phyloP scores from a whole-genome alignment of 2,888 invertebrate species.

The Microctonus brassicae region DNA sequence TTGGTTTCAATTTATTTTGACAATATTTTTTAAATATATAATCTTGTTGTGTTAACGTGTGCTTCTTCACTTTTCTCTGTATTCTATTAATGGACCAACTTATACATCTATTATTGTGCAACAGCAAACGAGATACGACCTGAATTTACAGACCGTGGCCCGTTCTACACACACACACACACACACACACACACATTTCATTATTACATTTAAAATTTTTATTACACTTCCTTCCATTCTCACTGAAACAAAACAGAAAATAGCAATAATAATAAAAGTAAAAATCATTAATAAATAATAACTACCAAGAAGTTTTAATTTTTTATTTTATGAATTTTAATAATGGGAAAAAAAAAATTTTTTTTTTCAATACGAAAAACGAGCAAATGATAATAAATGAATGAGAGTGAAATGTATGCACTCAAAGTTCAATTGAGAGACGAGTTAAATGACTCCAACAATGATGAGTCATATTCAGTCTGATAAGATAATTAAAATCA shows the following conservation, averaged over 20 bases:
- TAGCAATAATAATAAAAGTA: constrained; percentile 22
- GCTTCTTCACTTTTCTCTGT: constrained; percentile 45
- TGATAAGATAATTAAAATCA: background rate
- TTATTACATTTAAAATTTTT: constrained; percentile 18
- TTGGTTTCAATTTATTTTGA: no score
- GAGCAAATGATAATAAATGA: no score
- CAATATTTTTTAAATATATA: no score
- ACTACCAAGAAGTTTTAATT: no score
- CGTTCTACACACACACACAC: constrained; percentile 9
- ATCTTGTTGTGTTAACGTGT: background rate
- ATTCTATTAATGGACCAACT: constrained; percentile 59
- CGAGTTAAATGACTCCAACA: background rate
- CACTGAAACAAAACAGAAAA: background rate
- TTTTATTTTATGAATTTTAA: no score
- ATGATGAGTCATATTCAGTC: background rate
- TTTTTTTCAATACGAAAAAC: no score
- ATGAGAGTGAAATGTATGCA: background rate
- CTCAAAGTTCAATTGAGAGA: background rate
- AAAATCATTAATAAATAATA: no score
- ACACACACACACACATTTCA: constrained; percentile 25
- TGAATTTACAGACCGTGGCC: background rate
- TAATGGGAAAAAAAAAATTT: background rate
- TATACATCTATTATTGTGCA: constrained; percentile 35
- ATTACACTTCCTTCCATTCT: constrained; percentile 9
- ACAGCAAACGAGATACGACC: constrained; percentile 19